Evolutionary conservation across 2,113 vertebrate species (phyloP).

Genomic region (Poeciliopsis retropinna): DNA sequence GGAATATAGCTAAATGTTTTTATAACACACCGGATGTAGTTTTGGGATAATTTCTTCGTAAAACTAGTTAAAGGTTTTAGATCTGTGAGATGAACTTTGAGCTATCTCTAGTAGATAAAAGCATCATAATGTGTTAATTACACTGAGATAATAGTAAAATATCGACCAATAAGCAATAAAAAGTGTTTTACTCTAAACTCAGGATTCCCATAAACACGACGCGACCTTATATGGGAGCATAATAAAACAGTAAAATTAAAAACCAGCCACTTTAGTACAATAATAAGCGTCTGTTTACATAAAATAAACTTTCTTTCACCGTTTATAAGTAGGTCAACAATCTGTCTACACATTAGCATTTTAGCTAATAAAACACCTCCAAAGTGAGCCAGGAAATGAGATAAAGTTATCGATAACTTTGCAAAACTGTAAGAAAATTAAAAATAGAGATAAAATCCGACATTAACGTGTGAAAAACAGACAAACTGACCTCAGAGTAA

Average conservation of each 20-base stretch:
- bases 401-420: not conserved
- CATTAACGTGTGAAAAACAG: not conserved
- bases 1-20: too few species aligned
- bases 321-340: not conserved
- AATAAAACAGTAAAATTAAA: not conserved
- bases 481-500: conserved; percentile 12
- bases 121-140: not conserved
- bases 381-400: not conserved
- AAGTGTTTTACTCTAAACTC: not conserved
- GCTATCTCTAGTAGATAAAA: not conserved
- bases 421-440: not conserved
- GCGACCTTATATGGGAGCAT: not conserved
- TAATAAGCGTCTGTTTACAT: not conserved
- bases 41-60: not conserved
- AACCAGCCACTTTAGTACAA: not conserved
- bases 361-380: not conserved
- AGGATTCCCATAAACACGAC: not conserved
- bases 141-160: not conserved
- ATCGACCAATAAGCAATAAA: not conserved
- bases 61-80: not conserved
- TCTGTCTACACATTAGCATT: not conserved
- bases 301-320: not conserved
- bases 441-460: not conserved
- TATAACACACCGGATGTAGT: not conserved
- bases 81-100: not conserved